Base-by-base conservation (phyloP, 2,888 invertebrate species). In the Julus scandinavius region DNA sequence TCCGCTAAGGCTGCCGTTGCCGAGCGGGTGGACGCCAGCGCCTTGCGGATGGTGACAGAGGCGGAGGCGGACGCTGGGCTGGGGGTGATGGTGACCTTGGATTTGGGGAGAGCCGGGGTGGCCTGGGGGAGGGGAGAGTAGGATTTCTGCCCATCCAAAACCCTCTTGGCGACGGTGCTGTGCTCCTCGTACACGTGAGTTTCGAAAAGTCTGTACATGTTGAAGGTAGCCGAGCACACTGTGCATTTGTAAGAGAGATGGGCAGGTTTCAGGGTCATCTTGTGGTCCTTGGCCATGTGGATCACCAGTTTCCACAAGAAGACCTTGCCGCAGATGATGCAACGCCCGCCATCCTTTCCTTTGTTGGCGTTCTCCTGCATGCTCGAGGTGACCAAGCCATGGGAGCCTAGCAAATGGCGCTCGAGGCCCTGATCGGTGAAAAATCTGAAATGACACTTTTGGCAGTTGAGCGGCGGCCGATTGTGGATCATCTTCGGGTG, bases 381-480 rank as follows among this genome's bases (percentile, higher is more conserved):
- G 91, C 97, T 97, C 90, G 97, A 97, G 88, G 98, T 98, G 63
- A 98, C 98, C 89, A 98, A 94, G 85, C 98, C 98, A 92, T 98
- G 98, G 49, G 97, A 96, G 90, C 98, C 98, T 90, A 98, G 94
- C 91, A 98, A 94, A 94, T 99, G 99, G 91, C 99, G 94, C 92
- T 98, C 98, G 89, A 99, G 93, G 29, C 99, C 99, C 93, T 98
- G 96, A 93, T 98, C 98, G 84, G 98, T 98, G 93, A 99, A 99
- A 93, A 99, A 99, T 91, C 98, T 95, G 92, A 96, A 97, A 93
- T 97, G 97, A 93, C 98, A 98, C 92, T 98, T 97, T 93, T 98
- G 98, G 93, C 98, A 98, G 93, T 97, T 97, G 90, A 98, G 94
- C 86, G 98, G 98, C 89, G 98, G 97, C 93, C 96, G 94, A 93